phyloP scores from a whole-genome alignment of 1,140 invertebrate species.

The Diabrotica undecimpunctata region DNA sequence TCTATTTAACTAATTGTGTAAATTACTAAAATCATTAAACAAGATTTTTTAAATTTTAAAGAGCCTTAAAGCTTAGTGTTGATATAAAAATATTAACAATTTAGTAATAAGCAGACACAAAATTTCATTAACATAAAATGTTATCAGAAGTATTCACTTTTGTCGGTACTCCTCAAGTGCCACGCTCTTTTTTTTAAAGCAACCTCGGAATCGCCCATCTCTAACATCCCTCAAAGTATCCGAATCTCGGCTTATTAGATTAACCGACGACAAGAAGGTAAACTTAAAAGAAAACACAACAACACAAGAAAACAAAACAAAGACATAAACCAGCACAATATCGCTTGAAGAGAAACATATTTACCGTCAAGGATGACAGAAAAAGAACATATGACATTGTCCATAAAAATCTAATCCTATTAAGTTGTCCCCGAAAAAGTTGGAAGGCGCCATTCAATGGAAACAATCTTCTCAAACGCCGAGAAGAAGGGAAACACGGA shows the following conservation, averaged over 20 bases:
- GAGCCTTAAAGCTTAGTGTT: too few species aligned
- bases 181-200: too few species aligned
- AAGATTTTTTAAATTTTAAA: too few species aligned
- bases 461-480: conserved; percentile 15
- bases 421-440: conserved; percentile 34
- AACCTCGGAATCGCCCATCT: too few species aligned
- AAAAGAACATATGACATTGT: conserved; percentile 41
- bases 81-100: too few species aligned
- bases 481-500: conserved; percentile 26
- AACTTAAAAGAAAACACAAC: conserved; percentile 9
- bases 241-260: conserved; percentile 12
- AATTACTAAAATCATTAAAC: too few species aligned
- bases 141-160: too few species aligned
- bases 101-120: too few species aligned
- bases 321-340: conserved; percentile 13
- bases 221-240: background rate
- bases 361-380: conserved; percentile 30
- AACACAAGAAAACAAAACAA: conserved; percentile 17
- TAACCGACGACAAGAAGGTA: conserved; percentile 11
- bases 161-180: too few species aligned
- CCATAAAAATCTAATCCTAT: conserved; percentile 47
- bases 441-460: conserved; percentile 25
- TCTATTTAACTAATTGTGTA: too few species aligned
- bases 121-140: too few species aligned
- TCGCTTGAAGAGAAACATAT: conserved; percentile 27